These are phyloP conservation scores for Lepus americanus DNA, from an alignment of 2,113 vertebrate species.

Conservation along the genomic window DNA sequence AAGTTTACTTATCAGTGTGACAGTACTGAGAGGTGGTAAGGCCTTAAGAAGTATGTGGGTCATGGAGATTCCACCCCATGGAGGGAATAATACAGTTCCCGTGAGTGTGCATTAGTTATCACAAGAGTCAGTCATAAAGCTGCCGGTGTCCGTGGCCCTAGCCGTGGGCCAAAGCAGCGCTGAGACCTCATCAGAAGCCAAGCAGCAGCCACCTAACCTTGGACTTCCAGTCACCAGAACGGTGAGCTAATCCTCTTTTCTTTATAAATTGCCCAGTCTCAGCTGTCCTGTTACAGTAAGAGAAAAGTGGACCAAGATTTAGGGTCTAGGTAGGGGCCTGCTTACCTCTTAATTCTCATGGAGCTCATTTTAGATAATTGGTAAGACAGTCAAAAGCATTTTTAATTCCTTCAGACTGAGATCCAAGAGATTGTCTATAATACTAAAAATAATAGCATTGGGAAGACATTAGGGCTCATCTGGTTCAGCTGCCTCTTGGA, in stretches of 20 bases:
- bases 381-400: background rate
- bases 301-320: background rate
- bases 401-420: background rate
- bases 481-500: too few relatives aligned
- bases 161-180: background rate
- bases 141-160: rapidly evolving
- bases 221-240: background rate
- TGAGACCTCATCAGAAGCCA: background rate
- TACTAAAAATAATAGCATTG: constrained; percentile 7
- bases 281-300: background rate
- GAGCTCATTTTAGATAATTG: background rate
- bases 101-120: background rate
- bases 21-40: background rate
- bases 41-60: background rate
- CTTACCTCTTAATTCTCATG: background rate
- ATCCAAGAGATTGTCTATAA: background rate
- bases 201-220: background rate
- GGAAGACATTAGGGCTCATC: background rate
- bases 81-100: background rate
- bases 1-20: background rate
- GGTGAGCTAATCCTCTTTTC: background rate
- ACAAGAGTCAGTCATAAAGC: background rate
- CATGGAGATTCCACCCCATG: too few relatives aligned
- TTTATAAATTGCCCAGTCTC: background rate
- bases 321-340: background rate